Conservation (phyloP, 2,113 vertebrate species). For the Antigone vipio region DNA sequence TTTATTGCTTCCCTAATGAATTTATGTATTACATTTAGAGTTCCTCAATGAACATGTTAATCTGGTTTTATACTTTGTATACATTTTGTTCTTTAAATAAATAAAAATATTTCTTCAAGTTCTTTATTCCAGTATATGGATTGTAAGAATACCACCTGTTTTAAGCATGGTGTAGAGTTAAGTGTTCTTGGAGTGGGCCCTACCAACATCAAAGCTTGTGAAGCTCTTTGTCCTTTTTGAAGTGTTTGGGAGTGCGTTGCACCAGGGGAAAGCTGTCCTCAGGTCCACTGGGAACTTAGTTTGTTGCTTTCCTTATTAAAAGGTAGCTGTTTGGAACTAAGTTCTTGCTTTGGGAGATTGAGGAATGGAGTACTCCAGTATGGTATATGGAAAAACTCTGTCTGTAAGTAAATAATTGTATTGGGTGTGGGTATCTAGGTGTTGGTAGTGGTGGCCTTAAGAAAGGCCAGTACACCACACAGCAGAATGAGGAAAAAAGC, state of each 20-base stretch:
- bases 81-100: background rate
- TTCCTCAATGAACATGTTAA: background rate
- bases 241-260: background rate
- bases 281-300: background rate
- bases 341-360: background rate
- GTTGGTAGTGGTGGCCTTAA: background rate
- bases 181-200: background rate
- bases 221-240: background rate
- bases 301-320: background rate
- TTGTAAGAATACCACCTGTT: background rate
- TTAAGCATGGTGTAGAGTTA: background rate
- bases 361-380: background rate
- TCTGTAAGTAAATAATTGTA: background rate
- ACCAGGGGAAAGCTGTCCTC: background rate
- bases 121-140: background rate
- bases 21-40: background rate
- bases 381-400: background rate
- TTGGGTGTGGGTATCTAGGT: background rate
- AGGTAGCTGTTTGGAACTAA: background rate
- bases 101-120: background rate
- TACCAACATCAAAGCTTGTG: background rate
- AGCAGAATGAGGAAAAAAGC: background rate
- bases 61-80: background rate
- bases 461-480: background rate
- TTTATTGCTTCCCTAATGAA: constrained; percentile 21